Percentiles rank a stretch among this genome's conserved stretches.
Conservation (phyloP, 1,140 invertebrate species). For the Drosophila ogumai region DNA sequence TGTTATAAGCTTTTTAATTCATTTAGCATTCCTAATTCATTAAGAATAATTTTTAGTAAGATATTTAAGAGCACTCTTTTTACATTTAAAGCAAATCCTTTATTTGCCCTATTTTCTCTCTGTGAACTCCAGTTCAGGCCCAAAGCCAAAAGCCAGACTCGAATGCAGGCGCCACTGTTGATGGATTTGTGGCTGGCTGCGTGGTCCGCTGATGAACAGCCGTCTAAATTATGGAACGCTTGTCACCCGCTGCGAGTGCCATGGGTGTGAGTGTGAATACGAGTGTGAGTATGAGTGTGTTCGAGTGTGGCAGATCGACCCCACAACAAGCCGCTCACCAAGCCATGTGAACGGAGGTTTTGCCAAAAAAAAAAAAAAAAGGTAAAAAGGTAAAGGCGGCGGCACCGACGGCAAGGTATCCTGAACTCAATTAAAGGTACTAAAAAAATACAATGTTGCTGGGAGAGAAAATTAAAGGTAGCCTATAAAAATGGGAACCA, state of each 20-base stretch:
- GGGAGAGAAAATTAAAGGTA: background rate
- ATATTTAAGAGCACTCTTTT: too few relatives aligned
- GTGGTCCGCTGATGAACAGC: conserved; percentile 71
- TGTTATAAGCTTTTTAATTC: too few relatives aligned
- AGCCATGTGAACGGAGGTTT: conserved; percentile 30
- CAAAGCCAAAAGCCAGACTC: conserved; percentile 32
- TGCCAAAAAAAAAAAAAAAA: background rate
- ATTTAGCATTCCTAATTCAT: background rate
- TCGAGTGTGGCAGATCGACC: conserved; percentile 24
- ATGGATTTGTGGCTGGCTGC: conserved; percentile 72
- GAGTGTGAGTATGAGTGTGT: conserved; percentile 21
- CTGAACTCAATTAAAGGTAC: background rate
- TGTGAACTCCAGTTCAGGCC: conserved; percentile 8
- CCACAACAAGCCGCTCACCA: conserved; percentile 34
- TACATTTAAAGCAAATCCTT: too few relatives aligned
- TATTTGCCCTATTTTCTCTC: too few relatives aligned
- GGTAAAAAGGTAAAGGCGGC: background rate
- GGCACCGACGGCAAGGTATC: conserved; percentile 3
- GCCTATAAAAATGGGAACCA: background rate
- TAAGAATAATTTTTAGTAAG: background rate
- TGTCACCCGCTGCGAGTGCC: conserved; percentile 80
- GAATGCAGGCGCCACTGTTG: conserved; percentile 81
- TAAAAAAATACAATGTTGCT: conserved; percentile 1
- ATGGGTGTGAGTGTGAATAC: conserved; percentile 38
- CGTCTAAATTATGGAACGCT: conserved; percentile 80